phyloP scores from a whole-genome alignment of 1,140 invertebrate genomes.

The Hermetia illucens region DNA sequence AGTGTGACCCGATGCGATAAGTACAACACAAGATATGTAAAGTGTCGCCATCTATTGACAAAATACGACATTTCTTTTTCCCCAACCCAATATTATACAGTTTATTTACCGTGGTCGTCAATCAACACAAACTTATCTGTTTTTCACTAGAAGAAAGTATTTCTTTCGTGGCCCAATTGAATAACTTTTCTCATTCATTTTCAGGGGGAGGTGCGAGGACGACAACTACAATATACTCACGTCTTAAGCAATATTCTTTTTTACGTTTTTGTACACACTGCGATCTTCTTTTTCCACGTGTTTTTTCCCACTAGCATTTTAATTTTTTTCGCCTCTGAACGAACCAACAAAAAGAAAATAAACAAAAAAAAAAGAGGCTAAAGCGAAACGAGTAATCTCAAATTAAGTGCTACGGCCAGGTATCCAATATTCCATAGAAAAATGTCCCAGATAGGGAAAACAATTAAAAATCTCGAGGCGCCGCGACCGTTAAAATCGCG shows the following conservation, averaged over 20 bases:
- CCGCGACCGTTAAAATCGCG: slow-evolving; percentile 52
- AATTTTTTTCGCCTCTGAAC: not conserved
- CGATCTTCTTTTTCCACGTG: not conserved
- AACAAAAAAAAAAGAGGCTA: not conserved
- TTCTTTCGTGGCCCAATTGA: not conserved
- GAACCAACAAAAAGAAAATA: not conserved
- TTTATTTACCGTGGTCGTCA: no score
- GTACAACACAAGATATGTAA: no score
- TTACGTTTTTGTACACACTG: not conserved
- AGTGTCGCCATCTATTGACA: no score
- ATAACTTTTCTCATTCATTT: not conserved
- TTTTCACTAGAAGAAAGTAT: no score
- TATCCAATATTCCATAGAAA: not conserved
- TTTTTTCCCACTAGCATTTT: not conserved
- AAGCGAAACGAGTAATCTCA: not conserved
- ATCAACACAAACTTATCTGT: no score
- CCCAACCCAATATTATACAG: no score
- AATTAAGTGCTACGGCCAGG: not conserved
- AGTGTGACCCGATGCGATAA: no score
- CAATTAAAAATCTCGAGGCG: slow-evolving; percentile 55
- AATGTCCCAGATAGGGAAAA: slow-evolving; percentile 32
- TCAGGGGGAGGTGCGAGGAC: slow-evolving; percentile 4
- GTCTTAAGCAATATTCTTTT: not conserved
- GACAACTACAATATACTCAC: no score
- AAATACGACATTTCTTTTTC: no score